Percentiles rank a stretch among this genome's conserved stretches.
Evolutionary conservation across 2,113 vertebrate species (phyloP).

Genomic region (Centrocercus urophasianus): DNA sequence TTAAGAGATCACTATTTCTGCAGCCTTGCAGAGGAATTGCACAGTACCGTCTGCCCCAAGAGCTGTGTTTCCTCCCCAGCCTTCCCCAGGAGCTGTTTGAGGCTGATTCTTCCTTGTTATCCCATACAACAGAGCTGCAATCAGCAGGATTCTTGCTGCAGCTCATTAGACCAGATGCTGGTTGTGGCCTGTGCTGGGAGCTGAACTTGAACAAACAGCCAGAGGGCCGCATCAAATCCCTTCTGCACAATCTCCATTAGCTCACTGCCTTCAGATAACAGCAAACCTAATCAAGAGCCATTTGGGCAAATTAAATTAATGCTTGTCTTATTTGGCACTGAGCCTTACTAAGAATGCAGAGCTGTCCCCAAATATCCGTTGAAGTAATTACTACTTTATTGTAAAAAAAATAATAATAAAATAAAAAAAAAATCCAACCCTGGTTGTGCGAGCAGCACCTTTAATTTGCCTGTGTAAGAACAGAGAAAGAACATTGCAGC

Average conservation of each 20-base stretch:
- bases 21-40: not conserved
- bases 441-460: not conserved
- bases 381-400: not conserved
- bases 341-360: not conserved
- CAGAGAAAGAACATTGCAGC: not conserved
- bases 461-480: not conserved
- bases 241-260: conserved; percentile 44
- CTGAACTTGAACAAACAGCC: conserved; percentile 51
- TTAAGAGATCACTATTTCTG: not conserved
- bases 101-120: conserved; percentile 40
- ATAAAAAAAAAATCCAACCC: not conserved
- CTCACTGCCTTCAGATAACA: conserved; percentile 29
- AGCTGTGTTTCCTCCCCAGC: not conserved
- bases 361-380: not conserved
- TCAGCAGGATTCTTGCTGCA: conserved; percentile 12
- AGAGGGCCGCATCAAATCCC: conserved; percentile 50
- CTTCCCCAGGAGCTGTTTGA: not conserved
- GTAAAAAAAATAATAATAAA: not conserved
- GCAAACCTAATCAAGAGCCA: not conserved
- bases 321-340: not conserved
- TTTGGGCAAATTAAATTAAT: conserved; percentile 11
- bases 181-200: conserved; percentile 19
- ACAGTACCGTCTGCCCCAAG: not conserved
- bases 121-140: not conserved
- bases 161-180: conserved; percentile 60